A percentile compares a stretch with the other conserved stretches of the same genome.
Conservation (phyloP, 2,113 vertebrate species). For the Balaenoptera acutorostrata region DNA sequence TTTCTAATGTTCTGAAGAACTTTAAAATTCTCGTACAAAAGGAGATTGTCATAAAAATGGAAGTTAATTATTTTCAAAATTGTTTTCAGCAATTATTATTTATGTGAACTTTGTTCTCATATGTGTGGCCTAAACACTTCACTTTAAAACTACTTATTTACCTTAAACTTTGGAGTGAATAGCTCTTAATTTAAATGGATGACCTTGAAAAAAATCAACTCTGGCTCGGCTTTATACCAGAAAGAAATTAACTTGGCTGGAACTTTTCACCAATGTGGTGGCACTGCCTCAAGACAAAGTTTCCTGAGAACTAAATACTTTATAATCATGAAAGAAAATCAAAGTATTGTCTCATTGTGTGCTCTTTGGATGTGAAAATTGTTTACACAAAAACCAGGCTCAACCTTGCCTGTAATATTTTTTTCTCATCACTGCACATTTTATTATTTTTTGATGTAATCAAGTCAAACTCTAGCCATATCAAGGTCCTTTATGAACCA, state of each 20-base stretch:
- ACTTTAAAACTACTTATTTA: not conserved
- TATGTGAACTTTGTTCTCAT: not conserved
- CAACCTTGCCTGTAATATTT: not conserved
- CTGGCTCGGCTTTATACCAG: not conserved
- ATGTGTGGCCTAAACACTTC: not conserved
- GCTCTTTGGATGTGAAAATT: not conserved
- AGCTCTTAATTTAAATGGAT: constrained; percentile 4
- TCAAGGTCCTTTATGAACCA: not conserved
- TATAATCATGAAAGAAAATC: constrained; percentile 22
- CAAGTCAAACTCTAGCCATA: not conserved
- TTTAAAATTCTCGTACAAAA: not conserved
- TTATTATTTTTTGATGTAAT: constrained; percentile 37
- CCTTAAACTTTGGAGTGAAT: not conserved
- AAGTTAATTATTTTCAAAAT: not conserved
- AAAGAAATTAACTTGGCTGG: not conserved
- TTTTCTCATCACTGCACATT: not conserved
- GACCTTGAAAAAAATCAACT: not conserved
- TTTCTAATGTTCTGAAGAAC: not conserved
- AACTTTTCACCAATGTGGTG: not conserved
- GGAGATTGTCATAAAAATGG: not conserved
- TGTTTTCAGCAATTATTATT: not conserved
- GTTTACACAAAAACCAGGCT: constrained; percentile 8
- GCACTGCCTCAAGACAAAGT: not conserved
- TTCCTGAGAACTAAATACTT: not conserved
- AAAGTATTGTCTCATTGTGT: not conserved